Conservation (phyloP, 2,797 vertebrate genomes). For the Xiphorhynchus erythropygius region DNA sequence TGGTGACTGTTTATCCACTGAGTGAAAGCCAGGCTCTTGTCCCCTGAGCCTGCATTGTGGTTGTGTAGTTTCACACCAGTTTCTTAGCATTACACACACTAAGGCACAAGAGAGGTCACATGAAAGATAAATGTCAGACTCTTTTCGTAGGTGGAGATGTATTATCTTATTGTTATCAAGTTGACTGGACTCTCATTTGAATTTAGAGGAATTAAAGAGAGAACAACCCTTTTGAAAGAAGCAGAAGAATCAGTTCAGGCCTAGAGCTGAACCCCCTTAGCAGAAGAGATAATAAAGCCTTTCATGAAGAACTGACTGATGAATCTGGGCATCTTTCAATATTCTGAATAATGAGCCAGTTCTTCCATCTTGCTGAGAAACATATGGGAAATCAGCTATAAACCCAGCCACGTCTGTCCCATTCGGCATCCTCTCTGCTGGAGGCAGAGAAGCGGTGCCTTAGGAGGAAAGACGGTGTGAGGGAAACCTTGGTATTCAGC, state of each 20-base stretch:
- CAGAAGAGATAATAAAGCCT: slow-evolving; percentile 8
- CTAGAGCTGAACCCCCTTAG: not conserved
- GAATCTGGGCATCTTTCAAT: slow-evolving; percentile 42
- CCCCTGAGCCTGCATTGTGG: not conserved
- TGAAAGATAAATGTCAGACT: not conserved
- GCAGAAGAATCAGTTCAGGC: not conserved
- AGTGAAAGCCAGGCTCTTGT: not conserved
- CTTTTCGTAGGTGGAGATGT: not conserved
- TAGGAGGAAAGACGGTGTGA: not conserved
- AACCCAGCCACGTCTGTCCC: not conserved
- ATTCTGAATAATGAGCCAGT: slow-evolving; percentile 50
- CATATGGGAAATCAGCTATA: slow-evolving; percentile 48
- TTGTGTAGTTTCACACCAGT: not conserved
- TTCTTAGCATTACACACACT: not conserved
- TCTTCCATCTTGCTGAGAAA: slow-evolving; percentile 38
- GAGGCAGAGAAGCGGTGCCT: not conserved
- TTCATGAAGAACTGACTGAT: slow-evolving; percentile 34
- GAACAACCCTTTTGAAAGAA: not conserved
- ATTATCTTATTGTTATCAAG: not conserved
- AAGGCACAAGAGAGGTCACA: not conserved
- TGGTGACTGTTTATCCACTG: not conserved
- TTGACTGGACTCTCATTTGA: not conserved
- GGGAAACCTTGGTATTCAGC: not conserved
- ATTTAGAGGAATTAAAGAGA: not conserved
- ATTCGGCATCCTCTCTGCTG: not conserved